Evolutionary conservation across 92 coral and sea anemone species (phyloP).

Genomic region (Meandrina meandrites): DNA sequence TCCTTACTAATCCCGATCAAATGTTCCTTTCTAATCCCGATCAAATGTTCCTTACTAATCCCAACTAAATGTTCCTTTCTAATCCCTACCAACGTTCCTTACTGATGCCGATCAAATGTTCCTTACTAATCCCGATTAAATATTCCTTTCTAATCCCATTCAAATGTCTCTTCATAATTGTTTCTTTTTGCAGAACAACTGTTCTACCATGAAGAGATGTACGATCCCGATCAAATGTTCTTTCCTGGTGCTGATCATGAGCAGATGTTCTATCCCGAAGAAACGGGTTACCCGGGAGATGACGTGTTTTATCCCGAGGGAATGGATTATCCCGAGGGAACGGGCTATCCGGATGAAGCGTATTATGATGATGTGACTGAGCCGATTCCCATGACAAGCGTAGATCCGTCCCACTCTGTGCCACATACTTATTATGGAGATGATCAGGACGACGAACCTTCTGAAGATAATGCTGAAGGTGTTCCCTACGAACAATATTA

Average conservation of each 20-base stretch:
- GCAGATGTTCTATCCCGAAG: conserved; percentile 3
- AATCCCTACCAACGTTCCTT: too few species aligned
- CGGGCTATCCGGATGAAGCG: not conserved
- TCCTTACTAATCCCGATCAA: too few species aligned
- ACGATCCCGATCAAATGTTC: conserved; percentile 31
- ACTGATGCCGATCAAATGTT: not conserved
- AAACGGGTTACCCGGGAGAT: conserved; percentile 11
- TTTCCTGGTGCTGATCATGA: not conserved
- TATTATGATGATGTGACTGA: not conserved
- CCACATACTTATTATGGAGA: conserved; percentile 35
- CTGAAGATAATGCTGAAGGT: conserved; percentile 10
- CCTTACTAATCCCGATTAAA: not conserved
- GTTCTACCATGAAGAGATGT: conserved; percentile 17
- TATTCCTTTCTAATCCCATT: not conserved
- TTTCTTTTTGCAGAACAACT: conserved; percentile 24
- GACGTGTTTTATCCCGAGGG: not conserved
- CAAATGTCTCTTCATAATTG: too few species aligned
- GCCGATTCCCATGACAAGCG: not conserved
- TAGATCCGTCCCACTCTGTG: not conserved
- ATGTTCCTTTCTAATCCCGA: too few species aligned
- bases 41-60: conserved; percentile 22
- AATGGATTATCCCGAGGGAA: conserved; percentile 16
- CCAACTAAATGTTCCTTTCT: not conserved
- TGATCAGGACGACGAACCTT: conserved; percentile 1
- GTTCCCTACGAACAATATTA: not conserved